Evolutionary conservation across 2,797 vertebrate genomes (phyloP).

Genomic region (Ispidina lecontei): DNA sequence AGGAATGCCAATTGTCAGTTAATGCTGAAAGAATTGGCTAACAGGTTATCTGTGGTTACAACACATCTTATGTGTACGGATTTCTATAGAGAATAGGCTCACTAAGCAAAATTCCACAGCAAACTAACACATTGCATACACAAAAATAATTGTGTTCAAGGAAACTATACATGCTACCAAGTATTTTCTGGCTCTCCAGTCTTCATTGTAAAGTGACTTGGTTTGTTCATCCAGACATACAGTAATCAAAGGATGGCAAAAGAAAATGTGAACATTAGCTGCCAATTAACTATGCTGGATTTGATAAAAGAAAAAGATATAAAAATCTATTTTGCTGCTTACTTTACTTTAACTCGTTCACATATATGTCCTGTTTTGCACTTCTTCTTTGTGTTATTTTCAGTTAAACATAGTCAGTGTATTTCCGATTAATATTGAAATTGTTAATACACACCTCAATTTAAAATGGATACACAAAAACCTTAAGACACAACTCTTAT

Average conservation of each 20-base stretch:
- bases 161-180: background rate
- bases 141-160: background rate
- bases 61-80: background rate
- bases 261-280: background rate
- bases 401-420: background rate
- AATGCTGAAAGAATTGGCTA: background rate
- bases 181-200: background rate
- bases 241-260: background rate
- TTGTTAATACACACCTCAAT: background rate
- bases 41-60: background rate
- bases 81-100: background rate
- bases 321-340: background rate
- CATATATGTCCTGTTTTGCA: background rate
- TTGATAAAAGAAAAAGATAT: background rate
- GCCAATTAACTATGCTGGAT: background rate
- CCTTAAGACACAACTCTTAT: background rate
- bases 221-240: background rate
- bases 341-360: background rate
- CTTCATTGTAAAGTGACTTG: background rate
- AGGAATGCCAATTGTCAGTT: constrained; percentile 15
- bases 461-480: background rate
- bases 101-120: background rate
- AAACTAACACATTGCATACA: background rate
- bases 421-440: background rate
- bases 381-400: background rate